These are phyloP conservation scores for Brachionus paranguensis DNA, from an alignment of 1,140 invertebrate genomes.

Conservation along the genomic window DNA sequence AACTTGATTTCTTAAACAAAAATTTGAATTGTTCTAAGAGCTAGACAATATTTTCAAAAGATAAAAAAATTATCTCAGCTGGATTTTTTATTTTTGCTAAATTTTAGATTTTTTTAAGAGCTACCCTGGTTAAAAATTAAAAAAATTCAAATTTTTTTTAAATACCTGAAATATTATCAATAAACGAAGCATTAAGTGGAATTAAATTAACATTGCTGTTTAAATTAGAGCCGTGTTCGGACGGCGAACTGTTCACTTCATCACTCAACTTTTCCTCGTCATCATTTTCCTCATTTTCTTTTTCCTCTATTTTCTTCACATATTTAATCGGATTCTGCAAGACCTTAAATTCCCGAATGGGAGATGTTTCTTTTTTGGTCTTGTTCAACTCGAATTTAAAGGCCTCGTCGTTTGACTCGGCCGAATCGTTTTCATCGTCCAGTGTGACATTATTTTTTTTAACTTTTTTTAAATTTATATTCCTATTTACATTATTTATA, in stretches of 20 bases:
- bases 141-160: neutral
- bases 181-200: neutral
- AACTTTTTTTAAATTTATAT: constrained; percentile 32
- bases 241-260: neutral
- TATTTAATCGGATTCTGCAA: constrained; percentile 3
- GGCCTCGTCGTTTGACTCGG: neutral
- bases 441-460: constrained; percentile 1
- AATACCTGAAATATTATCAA: neutral
- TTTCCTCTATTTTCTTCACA: neutral
- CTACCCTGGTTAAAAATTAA: neutral
- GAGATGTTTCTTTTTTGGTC: neutral
- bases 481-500: constrained; percentile 49
- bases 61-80: too few relatives aligned
- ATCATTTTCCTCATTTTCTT: neutral
- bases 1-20: too few relatives aligned
- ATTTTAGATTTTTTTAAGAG: too few relatives aligned
- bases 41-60: too few relatives aligned
- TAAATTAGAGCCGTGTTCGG: neutral
- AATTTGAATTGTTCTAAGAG: too few relatives aligned
- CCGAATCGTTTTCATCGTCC: neutral
- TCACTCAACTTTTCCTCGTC: neutral
- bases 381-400: neutral
- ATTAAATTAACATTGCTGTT: neutral
- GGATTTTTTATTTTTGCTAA: too few relatives aligned
- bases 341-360: neutral